Base-by-base conservation (phyloP, 2,797 vertebrate genomes). In the Eurystomus glaucurus region DNA sequence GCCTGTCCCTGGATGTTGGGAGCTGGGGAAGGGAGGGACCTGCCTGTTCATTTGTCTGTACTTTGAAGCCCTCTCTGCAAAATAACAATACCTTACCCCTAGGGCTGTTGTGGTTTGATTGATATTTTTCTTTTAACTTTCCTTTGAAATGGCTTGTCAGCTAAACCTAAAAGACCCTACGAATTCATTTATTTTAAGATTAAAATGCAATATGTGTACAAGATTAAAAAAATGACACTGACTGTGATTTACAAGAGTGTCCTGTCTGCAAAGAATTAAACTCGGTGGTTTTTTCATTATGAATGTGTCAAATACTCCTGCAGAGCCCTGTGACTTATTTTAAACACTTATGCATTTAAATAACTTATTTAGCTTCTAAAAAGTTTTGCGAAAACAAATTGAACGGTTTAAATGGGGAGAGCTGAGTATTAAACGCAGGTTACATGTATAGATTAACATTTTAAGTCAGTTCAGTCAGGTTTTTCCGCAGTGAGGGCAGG, bases 261-360 rank as follows among this genome's bases (percentile, higher is more conserved):
- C 66, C 80, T 96, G 91, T 54, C 85, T 96, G 91, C 90, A 86
- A 96, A 92, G 83, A 97, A 96, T 96, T 97, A 97, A 97, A 95
- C 93, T 90, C 78, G 70, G 61, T 92, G 83, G 45, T 54, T 96
- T 61, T 97, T 97, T 97, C 96, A 97, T 98, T 98, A 94, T 88
- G 86, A 96, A 93, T 75, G 77, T 98, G 97, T 98, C 96, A 97
- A 28, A 87, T 96, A 87, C 58, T 96, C 87, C 96, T 91, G 91
- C 92, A 81, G 91, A 95, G 81, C 58, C 85, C 74, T 66, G 70
- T 95, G 97, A 98, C 74, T 97, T 98, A 97, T 91, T 97, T 96
- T 95, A 97, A 98, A 98, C 68, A 95, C 83, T 98, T 98, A 94
- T 80, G 93, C 96, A 98, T 98, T 98, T 98, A 98, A 97, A 97